phyloP scores from a whole-genome alignment of 2,113 vertebrate species.

The Calidris pygmaea region DNA sequence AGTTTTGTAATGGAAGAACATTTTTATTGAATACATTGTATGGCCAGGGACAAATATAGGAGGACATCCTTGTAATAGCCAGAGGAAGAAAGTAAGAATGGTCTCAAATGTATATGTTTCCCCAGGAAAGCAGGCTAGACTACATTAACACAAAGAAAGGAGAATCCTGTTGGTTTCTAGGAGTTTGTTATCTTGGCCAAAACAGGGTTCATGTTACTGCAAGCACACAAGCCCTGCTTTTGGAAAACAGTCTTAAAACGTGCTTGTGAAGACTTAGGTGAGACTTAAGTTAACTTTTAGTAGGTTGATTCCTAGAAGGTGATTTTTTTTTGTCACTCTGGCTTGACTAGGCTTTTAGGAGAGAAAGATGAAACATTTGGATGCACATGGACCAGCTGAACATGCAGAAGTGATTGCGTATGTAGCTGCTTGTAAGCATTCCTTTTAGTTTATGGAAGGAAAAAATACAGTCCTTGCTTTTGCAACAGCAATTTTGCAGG shows the following conservation, averaged over 20 bases:
- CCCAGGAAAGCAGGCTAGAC: background rate
- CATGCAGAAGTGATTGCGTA: background rate
- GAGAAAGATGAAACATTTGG: background rate
- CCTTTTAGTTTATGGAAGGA: background rate
- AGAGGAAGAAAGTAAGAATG: background rate
- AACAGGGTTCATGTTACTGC: background rate
- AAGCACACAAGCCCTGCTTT: background rate
- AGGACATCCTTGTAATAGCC: background rate
- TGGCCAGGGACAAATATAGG: background rate
- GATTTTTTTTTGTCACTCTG: background rate
- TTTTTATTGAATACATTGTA: background rate
- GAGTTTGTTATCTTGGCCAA: background rate
- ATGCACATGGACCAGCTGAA: background rate
- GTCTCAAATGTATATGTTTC: background rate
- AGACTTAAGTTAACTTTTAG: background rate
- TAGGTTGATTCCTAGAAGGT: background rate
- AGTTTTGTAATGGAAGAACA: background rate
- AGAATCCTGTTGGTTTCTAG: background rate
- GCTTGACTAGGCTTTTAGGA: background rate
- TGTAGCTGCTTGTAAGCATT: background rate
- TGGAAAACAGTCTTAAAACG: background rate
- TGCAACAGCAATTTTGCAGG: background rate
- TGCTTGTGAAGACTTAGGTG: background rate
- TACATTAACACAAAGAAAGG: background rate
- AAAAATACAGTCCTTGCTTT: background rate